Evolutionary conservation across 2,797 vertebrate genomes (phyloP), one percentile per base, ranked within the genome.

Genomic region (Urocyon cinereoargenteus): DNA sequence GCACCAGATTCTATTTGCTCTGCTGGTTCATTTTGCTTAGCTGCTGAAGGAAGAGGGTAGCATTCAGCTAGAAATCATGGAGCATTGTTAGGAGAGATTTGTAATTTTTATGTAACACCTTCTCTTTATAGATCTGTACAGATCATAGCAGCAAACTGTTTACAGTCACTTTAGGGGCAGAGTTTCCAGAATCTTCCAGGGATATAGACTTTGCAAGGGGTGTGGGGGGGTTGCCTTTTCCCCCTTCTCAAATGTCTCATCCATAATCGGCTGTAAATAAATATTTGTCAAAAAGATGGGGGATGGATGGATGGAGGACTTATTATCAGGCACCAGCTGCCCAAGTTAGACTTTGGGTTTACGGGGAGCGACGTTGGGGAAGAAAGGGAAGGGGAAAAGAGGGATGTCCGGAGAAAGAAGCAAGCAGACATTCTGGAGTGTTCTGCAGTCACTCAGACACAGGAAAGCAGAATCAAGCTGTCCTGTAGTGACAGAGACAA

Each of bases 1-100:
- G 96, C 95, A 98, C 98, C 95, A 82, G 78, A 95, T 94, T 88
- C 94, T 84, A 3, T 96, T 97, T 95, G 97, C 94, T 90, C 77
- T 90, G 82, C 92, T 92, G 94, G 94, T 96, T 97, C 93, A 88
- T 90, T 97, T 92, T 85, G 77, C 81, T 97, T 64, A 90, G 95
- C 91, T 83, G 82, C 93, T 81, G 64, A 78, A 91, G 92, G 83
- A 92, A 89, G 94, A 92, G 82, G 78, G 28, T 59, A 40, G 86
- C 73, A n/a, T 75, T 87, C 90, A 96, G 93, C 49, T 53, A 79
- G 93, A 36, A 96, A 77, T 86, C 86, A 51, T 88, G 51, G 51
- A 95, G 64, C 85, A 72, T 75, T 93, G 94, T 90, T 96, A 86
- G 61, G 75, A 87, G 66, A 92, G 96, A 90, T 96, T 66, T 95